Conservation (phyloP, 1,140 invertebrate genomes). For the Dendroctonus ponderosae region DNA sequence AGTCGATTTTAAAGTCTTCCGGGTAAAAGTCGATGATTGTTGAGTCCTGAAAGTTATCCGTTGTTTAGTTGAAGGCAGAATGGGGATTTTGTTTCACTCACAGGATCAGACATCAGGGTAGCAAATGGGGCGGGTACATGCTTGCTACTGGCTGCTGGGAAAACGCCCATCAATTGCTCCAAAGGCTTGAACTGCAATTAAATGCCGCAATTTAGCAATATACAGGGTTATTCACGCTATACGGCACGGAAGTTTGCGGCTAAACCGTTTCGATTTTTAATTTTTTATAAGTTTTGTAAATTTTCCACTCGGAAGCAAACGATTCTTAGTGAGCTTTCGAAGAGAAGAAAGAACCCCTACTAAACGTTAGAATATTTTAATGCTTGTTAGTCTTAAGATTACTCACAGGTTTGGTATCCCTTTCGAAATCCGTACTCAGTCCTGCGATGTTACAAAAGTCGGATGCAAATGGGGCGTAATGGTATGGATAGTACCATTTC, state of each 20-base stretch:
- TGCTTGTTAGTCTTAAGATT: no score
- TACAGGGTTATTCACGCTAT: constrained; percentile 1
- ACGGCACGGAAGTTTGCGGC: not conserved
- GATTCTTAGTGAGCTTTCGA: no score
- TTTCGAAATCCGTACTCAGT: constrained; percentile 84
- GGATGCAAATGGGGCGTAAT: constrained; percentile 99
- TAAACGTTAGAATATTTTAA: no score
- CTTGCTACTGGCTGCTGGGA: constrained; percentile 92
- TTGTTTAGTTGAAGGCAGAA: not conserved
- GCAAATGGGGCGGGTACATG: constrained; percentile 94
- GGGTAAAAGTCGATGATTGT: constrained; percentile 99
- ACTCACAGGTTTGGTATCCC: constrained; percentile 80
- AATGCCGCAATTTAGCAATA: constrained; percentile 4
- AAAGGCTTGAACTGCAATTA: constrained; percentile 84
- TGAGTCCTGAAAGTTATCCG: constrained; percentile 65
- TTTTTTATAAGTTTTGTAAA: not conserved
- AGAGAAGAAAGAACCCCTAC: no score
- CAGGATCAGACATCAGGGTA: constrained; percentile 89
- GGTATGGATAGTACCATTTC: constrained; percentile 99
- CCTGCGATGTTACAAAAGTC: constrained; percentile 93
- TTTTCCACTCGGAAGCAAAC: no score
- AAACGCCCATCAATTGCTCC: constrained; percentile 99
- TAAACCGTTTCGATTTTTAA: not conserved
- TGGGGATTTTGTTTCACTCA: constrained; percentile 49
- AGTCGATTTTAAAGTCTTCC: constrained; percentile 95